Evolutionary conservation across 53 echinoderm and acorn worm genomes (phyloP).

Genomic region (Echinometra lucunter): DNA sequence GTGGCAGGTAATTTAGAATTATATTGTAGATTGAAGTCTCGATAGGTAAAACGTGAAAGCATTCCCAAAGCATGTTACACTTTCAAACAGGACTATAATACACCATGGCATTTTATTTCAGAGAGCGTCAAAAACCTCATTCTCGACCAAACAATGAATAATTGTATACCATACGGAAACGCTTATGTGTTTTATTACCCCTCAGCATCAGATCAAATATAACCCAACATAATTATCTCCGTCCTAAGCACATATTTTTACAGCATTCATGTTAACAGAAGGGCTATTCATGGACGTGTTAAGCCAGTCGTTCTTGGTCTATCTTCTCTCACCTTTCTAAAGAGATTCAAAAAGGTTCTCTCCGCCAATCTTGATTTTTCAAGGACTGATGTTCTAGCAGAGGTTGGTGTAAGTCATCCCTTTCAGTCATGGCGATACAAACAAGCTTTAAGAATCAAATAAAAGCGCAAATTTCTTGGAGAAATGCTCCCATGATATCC

Average conservation of each 20-base stretch:
- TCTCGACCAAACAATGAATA: neutral
- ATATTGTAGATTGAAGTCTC: too few species aligned
- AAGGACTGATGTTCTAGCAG: neutral
- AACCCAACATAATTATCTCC: constrained; percentile 32
- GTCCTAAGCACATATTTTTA: constrained; percentile 52
- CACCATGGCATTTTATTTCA: neutral
- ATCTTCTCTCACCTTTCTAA: constrained; percentile 1
- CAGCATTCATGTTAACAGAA: constrained; percentile 59
- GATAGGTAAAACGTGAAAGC: neutral
- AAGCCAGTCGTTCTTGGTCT: constrained; percentile 7
- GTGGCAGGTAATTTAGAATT: too few species aligned
- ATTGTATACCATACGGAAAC: neutral
- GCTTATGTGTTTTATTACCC: constrained; percentile 25
- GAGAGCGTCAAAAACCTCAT: neutral
- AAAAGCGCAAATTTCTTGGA: constrained; percentile 26
- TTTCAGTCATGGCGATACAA: constrained; percentile 2
- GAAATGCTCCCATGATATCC: neutral
- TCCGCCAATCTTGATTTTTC: neutral
- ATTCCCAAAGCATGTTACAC: neutral
- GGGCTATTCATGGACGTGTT: constrained; percentile 32
- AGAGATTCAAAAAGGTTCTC: neutral
- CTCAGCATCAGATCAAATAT: neutral
- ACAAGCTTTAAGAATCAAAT: constrained; percentile 47
- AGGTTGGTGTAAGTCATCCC: constrained; percentile 57
- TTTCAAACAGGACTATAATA: neutral